phyloP scores from a whole-genome alignment of 2,797 vertebrate species.

The Phylloscopus collybita region DNA sequence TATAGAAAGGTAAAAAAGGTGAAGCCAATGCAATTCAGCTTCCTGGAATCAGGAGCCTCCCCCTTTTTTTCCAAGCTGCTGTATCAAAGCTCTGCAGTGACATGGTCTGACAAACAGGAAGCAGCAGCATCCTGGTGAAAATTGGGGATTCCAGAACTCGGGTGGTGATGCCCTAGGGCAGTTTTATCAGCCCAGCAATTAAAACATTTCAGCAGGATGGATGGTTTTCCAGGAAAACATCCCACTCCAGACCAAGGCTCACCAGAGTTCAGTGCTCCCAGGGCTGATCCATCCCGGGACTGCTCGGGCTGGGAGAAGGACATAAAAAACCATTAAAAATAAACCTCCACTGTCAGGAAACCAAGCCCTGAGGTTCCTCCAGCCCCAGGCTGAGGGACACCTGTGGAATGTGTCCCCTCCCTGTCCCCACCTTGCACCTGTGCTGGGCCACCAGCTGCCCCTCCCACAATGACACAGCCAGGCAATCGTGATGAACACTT shows the following conservation, averaged over 20 bases:
- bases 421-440: not conserved
- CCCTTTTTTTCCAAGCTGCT: not conserved
- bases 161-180: not conserved
- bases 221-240: not conserved
- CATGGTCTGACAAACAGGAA: fast-evolving
- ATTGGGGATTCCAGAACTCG: fast-evolving
- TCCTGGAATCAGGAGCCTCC: not conserved
- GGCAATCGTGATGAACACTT: constrained; percentile 91
- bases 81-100: not conserved
- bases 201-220: fast-evolving
- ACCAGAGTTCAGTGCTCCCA: fast-evolving
- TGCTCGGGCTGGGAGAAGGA: not conserved
- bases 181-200: not conserved
- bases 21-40: not conserved
- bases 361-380: not conserved
- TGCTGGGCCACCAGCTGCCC: not conserved
- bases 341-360: too few relatives aligned
- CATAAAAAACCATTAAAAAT: not conserved
- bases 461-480: constrained; percentile 78
- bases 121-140: too few relatives aligned
- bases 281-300: not conserved
- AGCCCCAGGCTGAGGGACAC: not conserved
- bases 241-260: not conserved
- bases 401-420: not conserved
- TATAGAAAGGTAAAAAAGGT: not conserved